phyloP scores from a whole-genome alignment of 2,888 invertebrate species.

The Endotricha flammealis region DNA sequence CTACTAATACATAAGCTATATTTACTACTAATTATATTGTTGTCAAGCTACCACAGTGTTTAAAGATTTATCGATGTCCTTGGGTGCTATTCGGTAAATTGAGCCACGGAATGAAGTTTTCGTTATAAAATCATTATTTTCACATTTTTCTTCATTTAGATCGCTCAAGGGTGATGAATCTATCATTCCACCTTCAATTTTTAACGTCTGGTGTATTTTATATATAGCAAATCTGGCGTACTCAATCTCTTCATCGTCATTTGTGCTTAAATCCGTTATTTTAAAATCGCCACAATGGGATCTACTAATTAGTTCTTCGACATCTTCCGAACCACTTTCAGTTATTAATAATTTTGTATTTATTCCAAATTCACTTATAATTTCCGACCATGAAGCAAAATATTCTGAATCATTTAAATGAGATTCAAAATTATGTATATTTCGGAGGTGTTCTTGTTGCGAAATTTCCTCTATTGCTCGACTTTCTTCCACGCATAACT shows the following conservation, averaged over 20 bases:
- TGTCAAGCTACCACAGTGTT: no score
- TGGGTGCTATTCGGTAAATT: conserved; percentile 53
- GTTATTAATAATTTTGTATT: no score
- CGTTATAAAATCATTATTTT: conserved; percentile 24
- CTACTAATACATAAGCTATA: no score
- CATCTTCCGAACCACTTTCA: conserved; percentile 21
- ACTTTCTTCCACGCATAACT: conserved; percentile 1
- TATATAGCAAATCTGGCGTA: conserved; percentile 59
- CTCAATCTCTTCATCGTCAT: conserved; percentile 37
- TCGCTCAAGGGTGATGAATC: conserved; percentile 65
- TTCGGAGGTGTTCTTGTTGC: conserved; percentile 14
- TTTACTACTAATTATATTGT: no score
- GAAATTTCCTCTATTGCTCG: conserved; percentile 7
- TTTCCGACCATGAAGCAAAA: conserved; percentile 54
- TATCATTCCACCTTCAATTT: conserved; percentile 38
- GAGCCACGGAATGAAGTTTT: conserved; percentile 34
- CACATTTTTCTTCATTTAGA: conserved; percentile 30
- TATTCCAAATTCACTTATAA: conserved; percentile 44
- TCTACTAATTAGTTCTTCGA: conserved; percentile 46
- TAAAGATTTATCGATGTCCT: conserved; percentile 46
- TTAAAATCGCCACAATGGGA: conserved; percentile 35
- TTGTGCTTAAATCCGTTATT: conserved; percentile 37
- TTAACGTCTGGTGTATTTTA: conserved; percentile 55
- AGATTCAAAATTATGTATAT: neutral
- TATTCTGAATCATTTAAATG: conserved; percentile 27